phyloP scores from a whole-genome alignment of 2,113 vertebrate genomes.

The Xyliphius kryptos region DNA sequence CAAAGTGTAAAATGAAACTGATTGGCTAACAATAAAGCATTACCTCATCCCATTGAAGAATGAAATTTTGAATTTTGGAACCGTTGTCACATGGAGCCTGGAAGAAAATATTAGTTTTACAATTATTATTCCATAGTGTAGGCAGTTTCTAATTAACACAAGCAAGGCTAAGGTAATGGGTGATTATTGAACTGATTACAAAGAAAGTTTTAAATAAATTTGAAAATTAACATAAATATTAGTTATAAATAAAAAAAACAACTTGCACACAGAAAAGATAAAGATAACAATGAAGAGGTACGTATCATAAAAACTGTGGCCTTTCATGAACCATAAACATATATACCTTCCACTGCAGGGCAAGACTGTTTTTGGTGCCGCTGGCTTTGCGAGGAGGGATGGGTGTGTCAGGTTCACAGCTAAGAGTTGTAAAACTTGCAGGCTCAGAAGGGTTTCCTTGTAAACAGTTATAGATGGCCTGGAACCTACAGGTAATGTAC shows the following conservation, averaged over 20 bases:
- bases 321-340: too few relatives aligned
- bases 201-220: too few relatives aligned
- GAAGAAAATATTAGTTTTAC: not conserved
- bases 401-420: conserved; percentile 86
- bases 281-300: too few relatives aligned
- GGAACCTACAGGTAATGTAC: conserved; percentile 80
- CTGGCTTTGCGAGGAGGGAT: conserved; percentile 83
- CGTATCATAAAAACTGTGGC: too few relatives aligned
- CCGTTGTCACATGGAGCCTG: conserved; percentile 94
- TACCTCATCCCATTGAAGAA: conserved; percentile 96
- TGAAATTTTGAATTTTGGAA: conserved; percentile 90
- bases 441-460: conserved; percentile 81
- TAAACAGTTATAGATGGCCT: conserved; percentile 77
- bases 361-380: conserved; percentile 86
- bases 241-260: too few relatives aligned
- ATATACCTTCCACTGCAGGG: conserved; percentile 87
- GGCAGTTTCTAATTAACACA: too few relatives aligned
- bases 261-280: too few relatives aligned
- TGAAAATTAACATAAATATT: too few relatives aligned
- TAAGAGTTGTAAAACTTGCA: conserved; percentile 83
- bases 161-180: too few relatives aligned
- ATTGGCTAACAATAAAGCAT: too few relatives aligned
- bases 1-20: conserved; percentile 26
- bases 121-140: too few relatives aligned
- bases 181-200: too few relatives aligned